A percentile compares a stretch with the other conserved stretches of the same genome.
Evolutionary conservation across 2,797 vertebrate genomes (phyloP).

Genomic region (Sebastiscus albofasciatus): DNA sequence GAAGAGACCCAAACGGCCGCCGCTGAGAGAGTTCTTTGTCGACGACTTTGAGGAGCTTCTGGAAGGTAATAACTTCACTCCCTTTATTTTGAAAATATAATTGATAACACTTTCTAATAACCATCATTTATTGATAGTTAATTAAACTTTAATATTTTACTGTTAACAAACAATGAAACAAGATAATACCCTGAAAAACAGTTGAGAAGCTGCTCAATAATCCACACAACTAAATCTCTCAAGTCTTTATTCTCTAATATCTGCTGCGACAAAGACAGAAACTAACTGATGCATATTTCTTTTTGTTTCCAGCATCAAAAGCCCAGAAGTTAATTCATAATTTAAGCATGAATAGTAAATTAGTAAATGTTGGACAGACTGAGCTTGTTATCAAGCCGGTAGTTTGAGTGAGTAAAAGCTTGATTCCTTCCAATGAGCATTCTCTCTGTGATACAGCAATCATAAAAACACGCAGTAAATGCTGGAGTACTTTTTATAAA

Average conservation of each 20-base stretch:
- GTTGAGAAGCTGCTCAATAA: neutral
- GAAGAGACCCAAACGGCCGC: conserved; percentile 93
- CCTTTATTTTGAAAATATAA: no score
- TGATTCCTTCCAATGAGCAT: neutral
- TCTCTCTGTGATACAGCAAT: neutral
- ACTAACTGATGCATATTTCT: conserved; percentile 43
- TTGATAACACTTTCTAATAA: no score
- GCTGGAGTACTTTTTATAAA: neutral
- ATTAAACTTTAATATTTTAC: no score
- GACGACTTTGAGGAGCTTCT: conserved; percentile 98
- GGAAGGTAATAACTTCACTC: conserved; percentile 84
- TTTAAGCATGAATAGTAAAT: conserved; percentile 37
- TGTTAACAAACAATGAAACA: no score
- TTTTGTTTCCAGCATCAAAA: conserved; percentile 26
- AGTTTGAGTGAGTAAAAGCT: neutral
- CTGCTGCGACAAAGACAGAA: neutral
- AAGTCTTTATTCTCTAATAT: neutral
- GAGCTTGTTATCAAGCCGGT: rapidly evolving
- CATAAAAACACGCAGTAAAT: neutral
- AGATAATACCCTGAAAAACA: no score
- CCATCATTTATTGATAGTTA: no score
- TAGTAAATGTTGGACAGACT: conserved; percentile 18
- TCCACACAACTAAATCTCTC: neutral
- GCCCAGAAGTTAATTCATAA: conserved; percentile 32
- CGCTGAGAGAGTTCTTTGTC: conserved; percentile 95